Evolutionary conservation across 2,797 vertebrate species (phyloP), one percentile per base, ranked within the genome.

Genomic region (Sebastes baramenuke): DNA sequence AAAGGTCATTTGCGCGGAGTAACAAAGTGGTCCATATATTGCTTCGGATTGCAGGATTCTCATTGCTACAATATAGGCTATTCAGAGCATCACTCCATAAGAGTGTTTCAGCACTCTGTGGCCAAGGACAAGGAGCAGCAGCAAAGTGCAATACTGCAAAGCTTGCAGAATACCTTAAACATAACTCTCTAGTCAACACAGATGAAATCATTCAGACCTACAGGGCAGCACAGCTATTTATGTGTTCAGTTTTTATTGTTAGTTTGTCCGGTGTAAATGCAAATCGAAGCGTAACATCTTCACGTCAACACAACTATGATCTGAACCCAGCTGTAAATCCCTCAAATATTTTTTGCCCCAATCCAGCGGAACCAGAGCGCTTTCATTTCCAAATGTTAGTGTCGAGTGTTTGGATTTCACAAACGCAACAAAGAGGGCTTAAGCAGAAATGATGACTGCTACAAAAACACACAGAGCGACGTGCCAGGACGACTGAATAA

Each of bases 381-480:
- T 92, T 90, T 92, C 77, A 86, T 87, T 89, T 87, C 79, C 82
- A 89, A 84, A 84, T 90, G 83, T 89, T 82, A 58, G 38, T 12
- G 77, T 80, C 24, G 79, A 85, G 76, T 87, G 81, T 88, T 91
- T 92, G 89, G 65, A 87, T 89, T 90, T 87, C 38, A 80, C 85
- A 85, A 87, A 83, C 52, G 84, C 84, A 90, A 92, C 90, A 93
- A 93, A 91, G 81, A 83, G 67, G 67, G 83, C 89, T 91, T 88
- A 88, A 83, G 60, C 81, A 87, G 86, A 90, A 93, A 81, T 90
- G 91, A 92, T 94, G 92, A 91, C 88, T 89, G 78, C 74, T 83
- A 79, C 84, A 92, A 92, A 93, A 91, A 80, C 82, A 84, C 62
- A 76, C 76, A 81, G 64, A 79, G 79, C 70, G 73, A 87, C 82